Percentiles rank a stretch among this genome's conserved stretches.
phyloP scores from a whole-genome alignment of 2,113 vertebrate species.

The Pelusios castaneus region DNA sequence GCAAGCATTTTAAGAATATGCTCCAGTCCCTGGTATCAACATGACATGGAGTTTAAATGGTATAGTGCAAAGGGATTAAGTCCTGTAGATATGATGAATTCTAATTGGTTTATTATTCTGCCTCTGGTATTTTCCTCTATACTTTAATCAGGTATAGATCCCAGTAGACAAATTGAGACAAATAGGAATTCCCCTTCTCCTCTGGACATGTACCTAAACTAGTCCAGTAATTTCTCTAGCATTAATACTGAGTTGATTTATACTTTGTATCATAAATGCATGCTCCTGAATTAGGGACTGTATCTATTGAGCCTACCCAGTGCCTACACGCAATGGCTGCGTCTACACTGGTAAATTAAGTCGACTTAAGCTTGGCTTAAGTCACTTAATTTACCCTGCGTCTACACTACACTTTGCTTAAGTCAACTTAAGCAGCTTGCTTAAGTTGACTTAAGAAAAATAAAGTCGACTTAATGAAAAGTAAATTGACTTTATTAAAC shows the following conservation, averaged over 20 bases:
- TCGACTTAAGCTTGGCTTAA: too few relatives aligned
- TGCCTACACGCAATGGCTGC: background rate
- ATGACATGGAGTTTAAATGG: background rate
- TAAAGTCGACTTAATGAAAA: too few relatives aligned
- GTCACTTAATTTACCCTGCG: too few relatives aligned
- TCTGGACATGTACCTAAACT: background rate
- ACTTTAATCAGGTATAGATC: rapidly evolving
- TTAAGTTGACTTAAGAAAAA: too few relatives aligned
- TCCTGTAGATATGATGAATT: background rate
- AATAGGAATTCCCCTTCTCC: background rate
- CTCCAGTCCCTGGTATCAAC: background rate
- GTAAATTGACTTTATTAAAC: too few relatives aligned
- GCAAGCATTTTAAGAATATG: rapidly evolving
- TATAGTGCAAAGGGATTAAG: background rate
- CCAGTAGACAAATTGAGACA: background rate
- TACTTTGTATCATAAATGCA: background rate
- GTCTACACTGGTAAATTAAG: too few relatives aligned
- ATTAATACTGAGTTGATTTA: background rate
- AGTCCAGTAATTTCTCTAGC: background rate
- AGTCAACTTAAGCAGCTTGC: too few relatives aligned
- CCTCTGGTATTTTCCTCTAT: background rate
- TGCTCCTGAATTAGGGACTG: background rate
- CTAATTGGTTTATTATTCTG: background rate
- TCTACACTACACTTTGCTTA: too few relatives aligned
- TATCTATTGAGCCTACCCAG: background rate